Conservation (phyloP, 2,113 vertebrate species). For the Anarhynchus alexandrinus region DNA sequence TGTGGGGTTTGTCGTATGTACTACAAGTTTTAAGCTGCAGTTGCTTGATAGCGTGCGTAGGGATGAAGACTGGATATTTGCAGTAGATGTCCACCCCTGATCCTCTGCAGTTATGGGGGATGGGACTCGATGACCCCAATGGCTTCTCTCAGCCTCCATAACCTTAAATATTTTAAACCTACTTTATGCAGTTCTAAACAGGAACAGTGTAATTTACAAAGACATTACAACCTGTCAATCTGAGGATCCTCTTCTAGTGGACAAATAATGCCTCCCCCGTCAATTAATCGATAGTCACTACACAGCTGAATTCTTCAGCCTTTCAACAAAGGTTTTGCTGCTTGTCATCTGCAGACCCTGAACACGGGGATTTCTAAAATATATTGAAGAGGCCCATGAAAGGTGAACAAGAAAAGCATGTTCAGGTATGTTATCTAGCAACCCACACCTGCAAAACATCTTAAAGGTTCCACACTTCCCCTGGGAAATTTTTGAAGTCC, state of each 20-base stretch:
- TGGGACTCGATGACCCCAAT: background rate
- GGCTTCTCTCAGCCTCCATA: background rate
- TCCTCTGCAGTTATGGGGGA: background rate
- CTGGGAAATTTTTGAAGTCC: background rate
- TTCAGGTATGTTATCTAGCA: background rate
- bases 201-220: background rate
- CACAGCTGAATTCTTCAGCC: background rate
- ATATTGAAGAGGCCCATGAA: background rate
- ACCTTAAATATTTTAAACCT: background rate
- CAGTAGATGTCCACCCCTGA: background rate
- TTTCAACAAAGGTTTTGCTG: background rate
- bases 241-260: background rate
- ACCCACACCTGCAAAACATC: background rate
- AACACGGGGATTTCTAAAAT: background rate
- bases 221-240: background rate
- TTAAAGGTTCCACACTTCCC: background rate
- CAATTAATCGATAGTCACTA: background rate
- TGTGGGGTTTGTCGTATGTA: background rate
- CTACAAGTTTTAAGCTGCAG: background rate
- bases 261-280: background rate
- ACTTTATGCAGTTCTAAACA: background rate
- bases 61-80: background rate
- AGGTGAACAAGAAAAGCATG: background rate
- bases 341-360: background rate
- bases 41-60: rapidly evolving